Evolutionary conservation across 2,113 vertebrate species (phyloP).

Genomic region (Ceyx cyanopectus): DNA sequence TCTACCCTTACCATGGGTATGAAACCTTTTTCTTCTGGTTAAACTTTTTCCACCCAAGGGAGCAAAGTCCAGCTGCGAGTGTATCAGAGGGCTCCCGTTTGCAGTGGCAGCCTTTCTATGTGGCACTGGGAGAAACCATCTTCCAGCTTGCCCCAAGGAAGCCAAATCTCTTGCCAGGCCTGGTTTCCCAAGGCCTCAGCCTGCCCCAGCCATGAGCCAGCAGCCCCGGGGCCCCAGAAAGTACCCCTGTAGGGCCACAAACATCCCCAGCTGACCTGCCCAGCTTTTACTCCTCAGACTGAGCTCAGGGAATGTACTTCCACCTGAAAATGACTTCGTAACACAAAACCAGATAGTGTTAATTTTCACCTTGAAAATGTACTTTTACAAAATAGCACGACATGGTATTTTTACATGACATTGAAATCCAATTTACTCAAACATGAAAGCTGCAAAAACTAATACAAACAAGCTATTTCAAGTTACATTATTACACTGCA

Average conservation of each 20-base stretch:
- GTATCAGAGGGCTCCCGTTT: not conserved
- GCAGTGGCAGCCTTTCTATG: not conserved
- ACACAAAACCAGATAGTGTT: rapidly evolving
- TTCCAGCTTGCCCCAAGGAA: not conserved
- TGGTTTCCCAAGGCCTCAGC: rapidly evolving
- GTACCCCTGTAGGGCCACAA: rapidly evolving
- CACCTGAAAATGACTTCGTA: rapidly evolving
- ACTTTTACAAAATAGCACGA: not conserved
- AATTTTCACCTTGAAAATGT: not conserved
- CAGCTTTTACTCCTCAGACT: rapidly evolving
- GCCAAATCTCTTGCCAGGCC: rapidly evolving
- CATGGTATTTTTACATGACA: not conserved
- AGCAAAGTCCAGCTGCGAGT: not conserved
- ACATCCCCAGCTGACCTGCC: rapidly evolving
- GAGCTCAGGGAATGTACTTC: not conserved
- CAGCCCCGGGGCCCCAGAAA: not conserved
- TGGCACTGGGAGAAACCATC: not conserved
- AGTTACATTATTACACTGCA: not conserved
- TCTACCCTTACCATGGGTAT: not conserved
- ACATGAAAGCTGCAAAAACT: not conserved
- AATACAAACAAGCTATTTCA: not conserved
- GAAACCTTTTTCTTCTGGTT: not conserved
- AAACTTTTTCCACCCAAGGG: rapidly evolving
- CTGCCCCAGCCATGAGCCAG: rapidly evolving
- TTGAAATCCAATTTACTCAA: not conserved